These are phyloP conservation scores for Amphipoea lucens DNA, from an alignment of 2,888 invertebrate genomes.

Conservation along the genomic window DNA sequence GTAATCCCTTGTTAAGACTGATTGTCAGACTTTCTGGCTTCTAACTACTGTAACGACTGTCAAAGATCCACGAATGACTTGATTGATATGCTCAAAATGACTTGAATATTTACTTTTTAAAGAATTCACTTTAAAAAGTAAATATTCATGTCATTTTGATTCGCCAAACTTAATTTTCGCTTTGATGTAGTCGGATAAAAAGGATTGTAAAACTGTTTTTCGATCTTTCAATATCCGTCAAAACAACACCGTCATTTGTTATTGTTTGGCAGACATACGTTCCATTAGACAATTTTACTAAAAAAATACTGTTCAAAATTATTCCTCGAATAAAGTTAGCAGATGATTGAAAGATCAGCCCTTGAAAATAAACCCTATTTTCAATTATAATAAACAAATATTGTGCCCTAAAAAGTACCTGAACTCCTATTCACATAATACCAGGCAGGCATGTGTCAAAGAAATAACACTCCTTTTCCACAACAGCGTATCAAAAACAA, in stretches of 20 bases:
- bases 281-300: slow-evolving; percentile 5
- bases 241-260: slow-evolving; percentile 24
- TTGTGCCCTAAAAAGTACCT: not conserved
- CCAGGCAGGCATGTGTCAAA: slow-evolving; percentile 6
- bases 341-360: no score
- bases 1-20: no score
- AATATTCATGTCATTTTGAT: not conserved
- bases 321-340: no score
- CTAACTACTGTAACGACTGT: no score
- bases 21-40: no score
- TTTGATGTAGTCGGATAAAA: not conserved
- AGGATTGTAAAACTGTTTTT: not conserved
- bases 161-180: not conserved
- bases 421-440: not conserved
- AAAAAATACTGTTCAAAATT: not conserved
- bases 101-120: no score
- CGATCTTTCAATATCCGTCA: slow-evolving; percentile 14
- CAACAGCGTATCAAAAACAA: slow-evolving; percentile 26
- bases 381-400: not conserved
- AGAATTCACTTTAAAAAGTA: not conserved
- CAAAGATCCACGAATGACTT: no score
- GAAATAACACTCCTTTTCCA: slow-evolving; percentile 39
- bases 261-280: not conserved
- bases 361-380: not conserved
- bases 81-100: no score